These are phyloP conservation scores for Clavelina lepadiformis DNA, from an alignment of 23 tunicate genomes.

Conservation along the genomic window DNA sequence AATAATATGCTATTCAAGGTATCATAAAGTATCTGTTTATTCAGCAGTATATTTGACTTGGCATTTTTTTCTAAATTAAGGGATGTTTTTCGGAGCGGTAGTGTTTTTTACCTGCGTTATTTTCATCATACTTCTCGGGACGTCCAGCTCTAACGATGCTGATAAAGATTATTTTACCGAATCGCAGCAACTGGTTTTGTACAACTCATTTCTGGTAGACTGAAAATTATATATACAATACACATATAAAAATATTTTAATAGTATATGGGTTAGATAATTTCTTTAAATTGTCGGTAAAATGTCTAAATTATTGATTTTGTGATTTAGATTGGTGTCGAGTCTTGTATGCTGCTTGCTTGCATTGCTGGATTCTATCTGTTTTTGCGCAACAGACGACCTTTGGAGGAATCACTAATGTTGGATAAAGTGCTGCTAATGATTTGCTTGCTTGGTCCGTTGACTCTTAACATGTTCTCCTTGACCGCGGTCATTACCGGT, in stretches of 20 bases:
- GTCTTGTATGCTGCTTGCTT: conserved; percentile 41
- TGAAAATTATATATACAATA: not conserved
- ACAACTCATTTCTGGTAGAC: conserved; percentile 31
- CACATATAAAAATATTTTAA: conserved; percentile 1
- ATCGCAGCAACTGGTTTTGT: not conserved
- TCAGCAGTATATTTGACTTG: too few relatives aligned
- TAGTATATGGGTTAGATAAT: not conserved
- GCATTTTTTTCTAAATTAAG: too few relatives aligned
- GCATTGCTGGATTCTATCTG: conserved; percentile 30
- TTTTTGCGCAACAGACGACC: conserved; percentile 32
- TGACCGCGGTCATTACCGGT: conserved; percentile 45
- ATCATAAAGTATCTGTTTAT: too few relatives aligned
- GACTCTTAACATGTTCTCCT: conserved; percentile 20
- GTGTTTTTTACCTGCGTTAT: conserved; percentile 24
- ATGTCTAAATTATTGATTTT: not conserved
- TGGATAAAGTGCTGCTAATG: conserved; percentile 46
- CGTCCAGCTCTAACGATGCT: not conserved
- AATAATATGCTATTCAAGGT: too few relatives aligned
- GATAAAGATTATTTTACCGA: conserved; percentile 28
- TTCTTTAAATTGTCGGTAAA: not conserved
- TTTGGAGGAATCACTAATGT: conserved; percentile 16
- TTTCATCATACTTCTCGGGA: conserved; percentile 22
- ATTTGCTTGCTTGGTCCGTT: conserved; percentile 45
- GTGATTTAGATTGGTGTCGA: conserved; percentile 42
- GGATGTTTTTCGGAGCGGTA: conserved; percentile 11